Percentiles rank a stretch among this genome's conserved stretches.
These are phyloP conservation scores for Phengaris arion DNA, from an alignment of 2,888 invertebrate genomes.

Conservation along the genomic window DNA sequence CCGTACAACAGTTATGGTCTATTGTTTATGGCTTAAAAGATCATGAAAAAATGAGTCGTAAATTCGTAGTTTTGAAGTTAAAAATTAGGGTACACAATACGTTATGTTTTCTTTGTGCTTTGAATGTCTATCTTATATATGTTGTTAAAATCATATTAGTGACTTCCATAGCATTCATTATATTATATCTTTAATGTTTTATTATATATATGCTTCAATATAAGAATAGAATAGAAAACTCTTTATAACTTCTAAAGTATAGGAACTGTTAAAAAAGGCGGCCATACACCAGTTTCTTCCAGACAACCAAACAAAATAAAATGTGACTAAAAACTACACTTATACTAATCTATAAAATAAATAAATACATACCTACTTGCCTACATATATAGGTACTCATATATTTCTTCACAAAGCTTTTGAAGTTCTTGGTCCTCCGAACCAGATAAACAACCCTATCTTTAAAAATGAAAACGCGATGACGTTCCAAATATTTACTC, in stretches of 20 bases:
- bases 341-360: neutral
- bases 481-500: slow-evolving; percentile 20
- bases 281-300: too few species aligned
- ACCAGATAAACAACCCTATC: slow-evolving; percentile 10
- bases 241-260: too few species aligned
- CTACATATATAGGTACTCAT: neutral
- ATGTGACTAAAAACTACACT: too few species aligned
- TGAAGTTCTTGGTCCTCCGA: slow-evolving; percentile 7
- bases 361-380: neutral
- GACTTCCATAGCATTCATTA: too few species aligned
- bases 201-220: too few species aligned
- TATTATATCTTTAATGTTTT: too few species aligned
- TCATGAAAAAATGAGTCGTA: neutral
- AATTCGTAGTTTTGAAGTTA: neutral
- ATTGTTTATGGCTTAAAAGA: slow-evolving; percentile 1
- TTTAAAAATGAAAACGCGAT: slow-evolving; percentile 10
- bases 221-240: too few species aligned
- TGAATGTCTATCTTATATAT: too few species aligned
- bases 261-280: too few species aligned
- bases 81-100: neutral
- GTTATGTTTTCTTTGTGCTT: too few species aligned
- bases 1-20: neutral
- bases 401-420: neutral
- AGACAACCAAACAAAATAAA: too few species aligned
- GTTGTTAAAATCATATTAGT: too few species aligned